phyloP scores from a whole-genome alignment of 2,888 invertebrate genomes.

The Mantis religiosa region DNA sequence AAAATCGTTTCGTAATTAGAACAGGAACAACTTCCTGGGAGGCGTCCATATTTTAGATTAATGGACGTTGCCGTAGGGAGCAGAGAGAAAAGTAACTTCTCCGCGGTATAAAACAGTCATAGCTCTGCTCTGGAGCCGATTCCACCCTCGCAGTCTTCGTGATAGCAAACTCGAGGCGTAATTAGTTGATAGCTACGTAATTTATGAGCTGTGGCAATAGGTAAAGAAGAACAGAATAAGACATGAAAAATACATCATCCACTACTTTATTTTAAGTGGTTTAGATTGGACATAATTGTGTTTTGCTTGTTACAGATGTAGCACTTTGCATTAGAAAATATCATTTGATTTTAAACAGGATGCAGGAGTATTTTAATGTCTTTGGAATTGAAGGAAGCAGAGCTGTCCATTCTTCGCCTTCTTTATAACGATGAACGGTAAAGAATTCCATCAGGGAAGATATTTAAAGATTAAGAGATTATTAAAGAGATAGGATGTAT shows the following conservation, averaged over 20 bases:
- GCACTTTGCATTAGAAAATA: no score
- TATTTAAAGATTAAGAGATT: no score
- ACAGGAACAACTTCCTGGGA: background rate
- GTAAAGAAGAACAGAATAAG: background rate
- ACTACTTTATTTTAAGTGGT: background rate
- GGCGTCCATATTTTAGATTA: background rate
- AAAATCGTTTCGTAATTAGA: background rate
- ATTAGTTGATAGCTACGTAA: background rate
- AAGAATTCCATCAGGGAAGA: no score
- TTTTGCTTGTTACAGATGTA: no score
- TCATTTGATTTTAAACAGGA: no score
- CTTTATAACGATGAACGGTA: no score
- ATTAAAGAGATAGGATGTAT: no score
- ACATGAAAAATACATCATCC: background rate
- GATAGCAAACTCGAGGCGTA: background rate
- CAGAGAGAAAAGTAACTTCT: background rate
- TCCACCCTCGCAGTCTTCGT: background rate
- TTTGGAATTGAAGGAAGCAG: no score
- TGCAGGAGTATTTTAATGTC: no score
- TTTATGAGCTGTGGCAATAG: background rate
- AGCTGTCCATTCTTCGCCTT: no score
- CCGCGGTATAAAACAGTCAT: background rate
- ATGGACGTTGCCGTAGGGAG: background rate
- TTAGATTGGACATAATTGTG: background rate
- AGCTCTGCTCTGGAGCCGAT: background rate